Conservation (phyloP, 1,140 invertebrate genomes). For the Elymnias hypermnestra region DNA sequence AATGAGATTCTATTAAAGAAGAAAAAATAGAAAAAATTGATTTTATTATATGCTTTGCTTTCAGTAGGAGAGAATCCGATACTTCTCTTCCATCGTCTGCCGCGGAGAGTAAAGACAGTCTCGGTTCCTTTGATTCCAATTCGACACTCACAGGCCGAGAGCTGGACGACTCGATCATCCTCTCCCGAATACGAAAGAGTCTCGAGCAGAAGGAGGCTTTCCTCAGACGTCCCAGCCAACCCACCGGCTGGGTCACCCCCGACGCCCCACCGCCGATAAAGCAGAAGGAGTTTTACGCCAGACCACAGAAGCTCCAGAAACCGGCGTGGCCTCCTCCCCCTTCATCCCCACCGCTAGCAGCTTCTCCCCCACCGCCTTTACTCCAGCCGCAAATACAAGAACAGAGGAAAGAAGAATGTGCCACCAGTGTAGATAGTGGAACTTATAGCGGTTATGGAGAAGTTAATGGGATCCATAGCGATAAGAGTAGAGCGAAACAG, state of each 20-base stretch:
- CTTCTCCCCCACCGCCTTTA: constrained; percentile 47
- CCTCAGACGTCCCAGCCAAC: constrained; percentile 83
- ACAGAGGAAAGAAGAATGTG: constrained; percentile 57
- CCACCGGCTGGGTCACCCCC: constrained; percentile 77
- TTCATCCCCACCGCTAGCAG: constrained; percentile 49
- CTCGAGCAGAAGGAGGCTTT: constrained; percentile 93
- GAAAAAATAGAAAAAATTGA: no score
- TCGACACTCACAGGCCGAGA: constrained; percentile 81
- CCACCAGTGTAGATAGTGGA: constrained; percentile 63
- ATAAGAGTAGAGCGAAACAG: constrained; percentile 61
- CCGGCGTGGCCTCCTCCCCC: constrained; percentile 83
- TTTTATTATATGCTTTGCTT: constrained; percentile 17
- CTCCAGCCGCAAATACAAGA: constrained; percentile 35
- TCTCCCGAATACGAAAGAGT: constrained; percentile 86
- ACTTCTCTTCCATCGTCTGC: constrained; percentile 76
- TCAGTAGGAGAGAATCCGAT: constrained; percentile 77
- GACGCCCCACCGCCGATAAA: constrained; percentile 70
- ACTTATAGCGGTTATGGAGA: constrained; percentile 65
- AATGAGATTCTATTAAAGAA: no score
- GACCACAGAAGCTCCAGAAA: constrained; percentile 84
- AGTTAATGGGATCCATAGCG: constrained; percentile 52
- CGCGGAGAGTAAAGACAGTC: constrained; percentile 80
- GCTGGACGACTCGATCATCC: constrained; percentile 81
- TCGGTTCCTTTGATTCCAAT: constrained; percentile 80
- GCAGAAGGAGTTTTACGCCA: constrained; percentile 84